These are phyloP conservation scores for Betta splendens DNA, from an alignment of 2,797 vertebrate species.

Conservation along the genomic window DNA sequence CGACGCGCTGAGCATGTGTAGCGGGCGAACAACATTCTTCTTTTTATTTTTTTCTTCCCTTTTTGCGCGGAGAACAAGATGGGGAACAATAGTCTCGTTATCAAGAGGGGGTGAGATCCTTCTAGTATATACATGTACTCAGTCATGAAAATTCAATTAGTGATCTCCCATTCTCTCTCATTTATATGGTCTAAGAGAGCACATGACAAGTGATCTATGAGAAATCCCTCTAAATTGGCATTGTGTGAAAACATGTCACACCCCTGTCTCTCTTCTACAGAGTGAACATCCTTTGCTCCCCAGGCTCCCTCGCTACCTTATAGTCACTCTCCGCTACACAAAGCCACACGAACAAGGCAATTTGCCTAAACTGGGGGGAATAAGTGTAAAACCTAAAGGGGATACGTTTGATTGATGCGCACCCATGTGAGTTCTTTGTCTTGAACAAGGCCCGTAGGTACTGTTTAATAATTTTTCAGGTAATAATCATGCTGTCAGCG, in stretches of 20 bases:
- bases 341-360: constrained; percentile 82
- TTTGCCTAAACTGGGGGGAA: constrained; percentile 86
- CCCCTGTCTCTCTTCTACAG: constrained; percentile 83
- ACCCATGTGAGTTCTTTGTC: constrained; percentile 84
- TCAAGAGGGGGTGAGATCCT: constrained; percentile 71
- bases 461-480: constrained; percentile 86
- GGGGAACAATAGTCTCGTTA: constrained; percentile 80
- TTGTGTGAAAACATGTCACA: constrained; percentile 85
- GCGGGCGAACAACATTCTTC: constrained; percentile 64
- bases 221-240: constrained; percentile 84
- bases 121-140: constrained; percentile 79
- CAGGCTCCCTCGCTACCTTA: constrained; percentile 82
- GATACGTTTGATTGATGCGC: constrained; percentile 83
- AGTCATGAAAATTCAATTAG: constrained; percentile 85
- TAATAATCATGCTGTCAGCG: constrained; percentile 84
- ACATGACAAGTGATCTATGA: constrained; percentile 84
- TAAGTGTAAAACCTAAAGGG: constrained; percentile 85
- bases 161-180: constrained; percentile 83
- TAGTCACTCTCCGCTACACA: constrained; percentile 83
- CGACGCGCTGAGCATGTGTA: constrained; percentile 45
- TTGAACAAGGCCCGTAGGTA: constrained; percentile 83
- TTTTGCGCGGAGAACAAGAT: constrained; percentile 60
- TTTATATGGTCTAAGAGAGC: constrained; percentile 84
- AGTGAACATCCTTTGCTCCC: constrained; percentile 83
- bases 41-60: constrained; percentile 29